phyloP scores from a whole-genome alignment of 2,888 invertebrate species.

The Parnassius apollo region DNA sequence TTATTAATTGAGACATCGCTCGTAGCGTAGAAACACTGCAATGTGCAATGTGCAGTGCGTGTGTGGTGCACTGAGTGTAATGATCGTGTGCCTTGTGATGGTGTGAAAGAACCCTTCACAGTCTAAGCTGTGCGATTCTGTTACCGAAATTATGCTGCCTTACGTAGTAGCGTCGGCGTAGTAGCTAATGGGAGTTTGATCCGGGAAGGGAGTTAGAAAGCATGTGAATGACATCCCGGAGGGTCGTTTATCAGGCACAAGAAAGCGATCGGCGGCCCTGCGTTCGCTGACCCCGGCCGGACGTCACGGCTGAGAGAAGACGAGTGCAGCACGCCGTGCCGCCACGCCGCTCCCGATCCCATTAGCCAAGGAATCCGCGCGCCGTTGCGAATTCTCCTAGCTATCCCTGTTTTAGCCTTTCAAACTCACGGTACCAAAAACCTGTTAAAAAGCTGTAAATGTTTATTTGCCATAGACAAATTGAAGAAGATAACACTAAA shows the following conservation, averaged over 20 bases:
- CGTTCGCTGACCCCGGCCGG: slow-evolving; percentile 75
- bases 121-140: slow-evolving; percentile 1
- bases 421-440: neutral
- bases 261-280: slow-evolving; percentile 67
- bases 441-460: too few species aligned
- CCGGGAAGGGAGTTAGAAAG: slow-evolving; percentile 44
- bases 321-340: slow-evolving; percentile 52
- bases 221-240: slow-evolving; percentile 66
- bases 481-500: too few species aligned
- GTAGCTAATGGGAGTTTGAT: slow-evolving; percentile 23
- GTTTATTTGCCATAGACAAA: too few species aligned
- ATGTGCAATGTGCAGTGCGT: neutral
- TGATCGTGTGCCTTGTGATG: neutral
- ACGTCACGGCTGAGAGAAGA: slow-evolving; percentile 73
- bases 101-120: slow-evolving; percentile 21
- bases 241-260: slow-evolving; percentile 67
- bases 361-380: slow-evolving; percentile 19
- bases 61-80: slow-evolving; percentile 1
- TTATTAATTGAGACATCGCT: slow-evolving; percentile 21
- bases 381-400: slow-evolving; percentile 21
- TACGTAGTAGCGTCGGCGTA: slow-evolving; percentile 9
- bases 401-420: slow-evolving; percentile 9
- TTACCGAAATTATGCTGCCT: neutral
- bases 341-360: slow-evolving; percentile 33
- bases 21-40: slow-evolving; percentile 2